Percentiles rank a stretch among this genome's conserved stretches.
phyloP scores from a whole-genome alignment of 2,797 vertebrate genomes.

The Lates japonicus region DNA sequence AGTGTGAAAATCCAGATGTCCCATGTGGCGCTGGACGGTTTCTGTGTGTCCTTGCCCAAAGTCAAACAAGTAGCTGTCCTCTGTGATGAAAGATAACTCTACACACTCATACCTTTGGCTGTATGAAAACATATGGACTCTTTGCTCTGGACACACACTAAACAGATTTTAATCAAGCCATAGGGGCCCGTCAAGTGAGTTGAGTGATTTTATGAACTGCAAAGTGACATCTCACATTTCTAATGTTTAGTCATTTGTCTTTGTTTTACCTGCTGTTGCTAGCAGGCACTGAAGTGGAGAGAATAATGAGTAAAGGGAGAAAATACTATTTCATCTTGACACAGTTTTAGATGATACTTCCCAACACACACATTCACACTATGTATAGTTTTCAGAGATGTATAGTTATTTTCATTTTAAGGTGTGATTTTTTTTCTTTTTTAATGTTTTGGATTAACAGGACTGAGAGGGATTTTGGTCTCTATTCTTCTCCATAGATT shows the following conservation, averaged over 20 bases:
- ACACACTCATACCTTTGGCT: conserved; percentile 17
- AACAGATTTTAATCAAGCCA: conserved; percentile 63
- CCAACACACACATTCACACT: not conserved
- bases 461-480: conserved; percentile 45
- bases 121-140: not conserved
- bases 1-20: conserved; percentile 80
- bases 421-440: conserved; percentile 6
- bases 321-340: conserved; percentile 50
- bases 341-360: conserved; percentile 33
- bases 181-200: conserved; percentile 36
- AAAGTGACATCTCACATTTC: conserved; percentile 37
- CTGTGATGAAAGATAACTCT: conserved; percentile 57
- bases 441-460: conserved; percentile 57
- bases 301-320: conserved; percentile 52
- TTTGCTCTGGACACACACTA: conserved; percentile 1
- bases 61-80: conserved; percentile 63
- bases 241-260: conserved; percentile 57
- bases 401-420: conserved; percentile 39
- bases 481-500: conserved; percentile 42
- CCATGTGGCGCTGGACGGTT: conserved; percentile 65
- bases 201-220: conserved; percentile 35
- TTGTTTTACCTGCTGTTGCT: conserved; percentile 52
- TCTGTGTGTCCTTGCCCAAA: conserved; percentile 77
- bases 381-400: conserved; percentile 31
- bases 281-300: conserved; percentile 19